These are phyloP conservation scores for Romanogobio albipinnatus DNA, from an alignment of 2,113 vertebrate species.

Conservation along the genomic window DNA sequence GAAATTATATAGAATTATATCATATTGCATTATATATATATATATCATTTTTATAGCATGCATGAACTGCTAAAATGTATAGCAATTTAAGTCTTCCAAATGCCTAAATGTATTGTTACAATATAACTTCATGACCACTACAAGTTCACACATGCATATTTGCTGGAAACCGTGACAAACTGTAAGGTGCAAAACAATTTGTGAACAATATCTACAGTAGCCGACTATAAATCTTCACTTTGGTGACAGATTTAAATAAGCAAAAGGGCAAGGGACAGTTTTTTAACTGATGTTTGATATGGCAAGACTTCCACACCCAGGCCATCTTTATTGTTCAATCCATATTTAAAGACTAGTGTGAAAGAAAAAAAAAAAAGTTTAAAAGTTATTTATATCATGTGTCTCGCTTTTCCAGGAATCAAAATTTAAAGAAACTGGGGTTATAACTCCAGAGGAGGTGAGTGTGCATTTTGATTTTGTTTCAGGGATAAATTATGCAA, in stretches of 20 bases:
- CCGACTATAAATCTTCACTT: neutral
- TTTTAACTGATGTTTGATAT: neutral
- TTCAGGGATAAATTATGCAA: neutral
- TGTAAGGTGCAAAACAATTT: neutral
- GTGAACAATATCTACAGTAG: neutral
- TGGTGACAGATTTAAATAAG: neutral
- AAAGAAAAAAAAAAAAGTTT: too few species aligned
- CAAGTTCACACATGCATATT: neutral
- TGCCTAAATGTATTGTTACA: neutral
- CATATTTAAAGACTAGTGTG: neutral
- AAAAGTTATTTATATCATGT: slow-evolving; percentile 51
- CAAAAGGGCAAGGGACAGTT: neutral
- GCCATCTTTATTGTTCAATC: neutral
- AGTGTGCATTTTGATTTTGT: neutral
- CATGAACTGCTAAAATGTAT: too few species aligned
- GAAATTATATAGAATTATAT: neutral
- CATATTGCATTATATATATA: neutral
- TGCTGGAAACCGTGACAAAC: neutral
- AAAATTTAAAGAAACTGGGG: slow-evolving; percentile 98
- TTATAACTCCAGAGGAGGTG: slow-evolving; percentile 98
- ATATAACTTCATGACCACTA: neutral
- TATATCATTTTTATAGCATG: too few species aligned
- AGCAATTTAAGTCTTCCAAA: neutral
- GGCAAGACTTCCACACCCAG: neutral
- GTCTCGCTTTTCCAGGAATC: slow-evolving; percentile 83